Percentiles rank a stretch among this genome's conserved stretches.
phyloP scores from a whole-genome alignment of 2,113 vertebrate genomes.

The Triplophysa tibetana region DNA sequence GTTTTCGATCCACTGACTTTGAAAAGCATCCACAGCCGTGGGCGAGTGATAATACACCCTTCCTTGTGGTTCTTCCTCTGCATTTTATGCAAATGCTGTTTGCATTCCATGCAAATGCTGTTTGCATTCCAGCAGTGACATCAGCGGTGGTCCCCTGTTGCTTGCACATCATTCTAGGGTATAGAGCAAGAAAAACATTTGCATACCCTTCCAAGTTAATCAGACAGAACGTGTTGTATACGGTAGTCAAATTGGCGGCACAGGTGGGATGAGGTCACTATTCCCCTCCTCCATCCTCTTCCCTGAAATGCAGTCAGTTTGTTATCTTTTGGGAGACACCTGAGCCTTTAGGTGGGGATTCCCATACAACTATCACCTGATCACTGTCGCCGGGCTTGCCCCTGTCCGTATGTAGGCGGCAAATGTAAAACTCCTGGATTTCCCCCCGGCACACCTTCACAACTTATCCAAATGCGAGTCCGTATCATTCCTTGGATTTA shows the following conservation, averaged over 20 bases:
- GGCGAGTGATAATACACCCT: neutral
- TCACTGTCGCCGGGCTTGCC: slow-evolving; percentile 44
- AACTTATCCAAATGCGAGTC: slow-evolving; percentile 36
- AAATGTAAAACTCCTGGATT: slow-evolving; percentile 71
- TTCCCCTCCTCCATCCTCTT: slow-evolving; percentile 60
- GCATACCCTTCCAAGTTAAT: slow-evolving; percentile 63
- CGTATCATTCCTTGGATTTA: slow-evolving; percentile 19
- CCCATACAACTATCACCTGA: slow-evolving; percentile 54
- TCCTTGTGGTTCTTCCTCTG: slow-evolving; percentile 27
- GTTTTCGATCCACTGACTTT: slow-evolving; percentile 28
- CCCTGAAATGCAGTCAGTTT: slow-evolving; percentile 10
- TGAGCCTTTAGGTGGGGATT: slow-evolving; percentile 51
- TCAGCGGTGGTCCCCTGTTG: neutral
- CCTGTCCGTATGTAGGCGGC: neutral
- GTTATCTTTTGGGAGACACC: slow-evolving; percentile 52
- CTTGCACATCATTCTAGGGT: neutral
- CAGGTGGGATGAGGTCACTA: slow-evolving; percentile 12
- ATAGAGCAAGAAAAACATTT: slow-evolving; percentile 58
- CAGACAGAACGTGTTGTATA: slow-evolving; percentile 11
- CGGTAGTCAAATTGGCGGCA: slow-evolving; percentile 49
- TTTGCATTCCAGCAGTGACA: slow-evolving; percentile 10
- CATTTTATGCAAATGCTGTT: slow-evolving; percentile 41
- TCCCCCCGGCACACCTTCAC: slow-evolving; percentile 54
- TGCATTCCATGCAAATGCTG: slow-evolving; percentile 43
- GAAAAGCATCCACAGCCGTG: neutral